Evolutionary conservation across 2,113 vertebrate species (phyloP), one percentile per base, ranked within the genome.

Genomic region (Pelvicachromis taeniatus): DNA sequence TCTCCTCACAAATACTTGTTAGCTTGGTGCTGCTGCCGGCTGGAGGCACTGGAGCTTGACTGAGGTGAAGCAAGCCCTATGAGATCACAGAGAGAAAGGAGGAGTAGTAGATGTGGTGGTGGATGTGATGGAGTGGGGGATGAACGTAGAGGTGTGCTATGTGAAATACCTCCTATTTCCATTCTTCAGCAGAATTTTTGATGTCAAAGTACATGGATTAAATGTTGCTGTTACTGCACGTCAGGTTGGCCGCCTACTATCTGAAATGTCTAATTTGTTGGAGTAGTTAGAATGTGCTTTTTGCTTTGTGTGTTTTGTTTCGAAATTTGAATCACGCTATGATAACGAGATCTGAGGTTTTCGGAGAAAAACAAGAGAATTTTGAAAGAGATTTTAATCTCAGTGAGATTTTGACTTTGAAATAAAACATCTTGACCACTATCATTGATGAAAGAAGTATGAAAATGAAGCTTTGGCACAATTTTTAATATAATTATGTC

Each of bases 1-100:
- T 75, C 83, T 59, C 96, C 95, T 96, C 96, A 97, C 97, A 98
- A 97, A 97, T 97, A 96, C 97, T 97, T 96, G 97, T 98, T 97
- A 97, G 96, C 96, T 89, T n/a, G 83, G 79, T 75, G 91, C 90
- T 97, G 96, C 96, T 97, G 97, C 97, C 95, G 96, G 96, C 96
- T 95, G 95, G 95, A 94, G 94, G 96, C 93, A 95, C 97, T 95
- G 94, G 95, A 90, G 97, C 95, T 96, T 97, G 96, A 95, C 97
- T 97, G 97, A 97, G 93, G 94, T 93, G 90, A 93, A 94, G 96
- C 93, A 84, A 97, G 96, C 96, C 96, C 96, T 94, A 77, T 4
- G 88, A 95, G 97, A 97, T 97, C 97, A 96, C 93, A 97, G 78
- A 78, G 83, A 85, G 73, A 85, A 26, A 56, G 42, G 48, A 38